Evolutionary conservation across 2,797 vertebrate genomes (phyloP).

Genomic region (Scleropages formosus): DNA sequence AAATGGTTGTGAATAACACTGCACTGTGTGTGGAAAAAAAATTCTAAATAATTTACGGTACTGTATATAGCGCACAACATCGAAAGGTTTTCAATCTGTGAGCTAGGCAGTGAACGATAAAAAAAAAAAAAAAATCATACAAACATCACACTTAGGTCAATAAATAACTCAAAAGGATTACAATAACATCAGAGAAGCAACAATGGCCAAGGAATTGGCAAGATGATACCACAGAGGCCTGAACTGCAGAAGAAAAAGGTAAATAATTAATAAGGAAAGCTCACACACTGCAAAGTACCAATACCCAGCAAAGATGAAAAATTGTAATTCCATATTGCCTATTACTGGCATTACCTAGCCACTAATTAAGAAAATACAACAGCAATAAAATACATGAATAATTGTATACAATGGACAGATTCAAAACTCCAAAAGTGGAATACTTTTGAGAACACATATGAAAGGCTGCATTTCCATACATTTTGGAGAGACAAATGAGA

Average conservation of each 20-base stretch:
- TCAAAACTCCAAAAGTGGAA: background rate
- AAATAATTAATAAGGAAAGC: background rate
- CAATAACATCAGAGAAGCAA: slow-evolving; percentile 9
- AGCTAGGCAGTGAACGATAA: background rate
- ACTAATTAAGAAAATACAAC: background rate
- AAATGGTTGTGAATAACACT: background rate
- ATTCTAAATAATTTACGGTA: background rate
- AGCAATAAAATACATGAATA: background rate
- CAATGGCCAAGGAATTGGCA: slow-evolving; percentile 3
- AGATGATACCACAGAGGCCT: background rate
- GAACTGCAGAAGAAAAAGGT: background rate
- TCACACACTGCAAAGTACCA: background rate
- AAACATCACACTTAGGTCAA: slow-evolving; percentile 16
- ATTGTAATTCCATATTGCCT: background rate
- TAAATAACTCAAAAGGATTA: slow-evolving; percentile 25
- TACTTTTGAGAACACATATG: background rate
- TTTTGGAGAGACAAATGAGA: background rate
- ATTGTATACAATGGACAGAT: background rate
- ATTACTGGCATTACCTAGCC: background rate
- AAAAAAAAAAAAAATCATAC: background rate
- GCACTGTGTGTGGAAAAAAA: background rate
- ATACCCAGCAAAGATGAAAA: background rate
- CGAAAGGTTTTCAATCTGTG: background rate
- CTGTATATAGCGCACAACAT: background rate
- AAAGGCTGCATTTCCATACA: background rate